These are phyloP conservation scores for Aphelenchoides besseyi DNA, from an alignment of 1,140 invertebrate species.

Conservation along the genomic window DNA sequence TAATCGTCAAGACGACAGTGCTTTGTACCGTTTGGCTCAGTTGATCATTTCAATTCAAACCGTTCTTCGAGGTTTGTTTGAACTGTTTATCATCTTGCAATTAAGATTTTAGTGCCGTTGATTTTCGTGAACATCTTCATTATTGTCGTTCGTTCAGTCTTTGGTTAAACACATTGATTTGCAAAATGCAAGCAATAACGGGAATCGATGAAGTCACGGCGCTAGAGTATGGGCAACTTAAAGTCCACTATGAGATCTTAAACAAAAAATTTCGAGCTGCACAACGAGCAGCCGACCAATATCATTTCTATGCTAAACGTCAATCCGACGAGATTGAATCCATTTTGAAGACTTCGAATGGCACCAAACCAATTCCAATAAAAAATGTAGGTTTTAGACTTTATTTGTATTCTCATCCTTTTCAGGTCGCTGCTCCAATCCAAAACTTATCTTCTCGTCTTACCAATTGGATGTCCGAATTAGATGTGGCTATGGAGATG, in stretches of 20 bases:
- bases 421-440: constrained; percentile 11
- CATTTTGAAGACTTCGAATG: constrained; percentile 28
- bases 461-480: neutral
- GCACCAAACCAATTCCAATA: constrained; percentile 32
- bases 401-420: neutral
- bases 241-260: constrained; percentile 94
- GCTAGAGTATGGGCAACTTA: constrained; percentile 83
- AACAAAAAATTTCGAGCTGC: constrained; percentile 94
- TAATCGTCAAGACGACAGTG: constrained; percentile 19
- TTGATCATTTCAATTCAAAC: constrained; percentile 54
- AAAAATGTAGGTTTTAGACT: constrained; percentile 18
- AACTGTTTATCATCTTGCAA: constrained; percentile 8
- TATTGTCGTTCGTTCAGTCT: constrained; percentile 46
- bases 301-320: constrained; percentile 47
- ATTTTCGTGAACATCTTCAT: constrained; percentile 51
- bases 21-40: constrained; percentile 40
- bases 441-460: neutral
- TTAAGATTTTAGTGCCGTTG: constrained; percentile 47
- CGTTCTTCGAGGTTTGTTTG: constrained; percentile 52
- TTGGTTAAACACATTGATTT: constrained; percentile 36
- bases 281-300: constrained; percentile 43
- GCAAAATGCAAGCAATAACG: neutral
- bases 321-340: constrained; percentile 28
- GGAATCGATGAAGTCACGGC: constrained; percentile 25
- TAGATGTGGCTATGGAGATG: neutral